phyloP scores from a whole-genome alignment of 53 echinoderm and acorn worm species.

The Paelopatides confundens region DNA sequence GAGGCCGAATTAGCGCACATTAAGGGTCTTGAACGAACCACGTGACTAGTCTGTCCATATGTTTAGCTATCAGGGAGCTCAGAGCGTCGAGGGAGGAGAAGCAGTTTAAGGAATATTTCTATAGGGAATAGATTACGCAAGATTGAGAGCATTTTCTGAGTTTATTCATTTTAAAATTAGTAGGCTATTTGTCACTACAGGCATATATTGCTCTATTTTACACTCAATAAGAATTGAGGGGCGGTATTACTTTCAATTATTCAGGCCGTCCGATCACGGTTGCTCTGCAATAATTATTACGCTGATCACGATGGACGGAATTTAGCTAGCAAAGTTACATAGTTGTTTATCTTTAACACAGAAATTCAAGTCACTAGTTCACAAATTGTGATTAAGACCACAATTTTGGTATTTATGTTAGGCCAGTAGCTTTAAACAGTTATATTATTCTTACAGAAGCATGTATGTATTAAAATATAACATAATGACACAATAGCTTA shows the following conservation, averaged over 20 bases:
- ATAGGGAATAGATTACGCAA: conserved; percentile 21
- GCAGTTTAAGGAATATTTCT: neutral
- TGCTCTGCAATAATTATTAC: too few relatives aligned
- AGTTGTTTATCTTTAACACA: too few relatives aligned
- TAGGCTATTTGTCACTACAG: conserved; percentile 24
- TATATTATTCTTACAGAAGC: too few relatives aligned
- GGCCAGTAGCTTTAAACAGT: too few relatives aligned
- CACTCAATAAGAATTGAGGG: neutral
- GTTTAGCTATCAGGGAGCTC: conserved; percentile 27
- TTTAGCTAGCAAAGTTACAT: too few relatives aligned
- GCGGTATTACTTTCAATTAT: neutral
- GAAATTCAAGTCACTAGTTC: too few relatives aligned
- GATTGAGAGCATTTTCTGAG: conserved; percentile 9
- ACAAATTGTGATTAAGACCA: too few relatives aligned
- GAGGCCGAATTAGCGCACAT: conserved; percentile 43
- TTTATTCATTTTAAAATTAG: neutral
- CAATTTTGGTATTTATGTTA: too few relatives aligned
- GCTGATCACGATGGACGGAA: too few relatives aligned
- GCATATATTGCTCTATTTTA: conserved; percentile 19
- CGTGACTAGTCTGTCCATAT: conserved; percentile 11
- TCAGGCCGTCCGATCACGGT: too few relatives aligned
- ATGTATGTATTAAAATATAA: too few relatives aligned
- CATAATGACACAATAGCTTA: too few relatives aligned
- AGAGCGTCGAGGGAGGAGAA: neutral
- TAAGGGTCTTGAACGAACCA: conserved; percentile 35